These are phyloP conservation scores for Spilogale gracilis DNA, from an alignment of 2,113 vertebrate genomes.

Conservation along the genomic window DNA sequence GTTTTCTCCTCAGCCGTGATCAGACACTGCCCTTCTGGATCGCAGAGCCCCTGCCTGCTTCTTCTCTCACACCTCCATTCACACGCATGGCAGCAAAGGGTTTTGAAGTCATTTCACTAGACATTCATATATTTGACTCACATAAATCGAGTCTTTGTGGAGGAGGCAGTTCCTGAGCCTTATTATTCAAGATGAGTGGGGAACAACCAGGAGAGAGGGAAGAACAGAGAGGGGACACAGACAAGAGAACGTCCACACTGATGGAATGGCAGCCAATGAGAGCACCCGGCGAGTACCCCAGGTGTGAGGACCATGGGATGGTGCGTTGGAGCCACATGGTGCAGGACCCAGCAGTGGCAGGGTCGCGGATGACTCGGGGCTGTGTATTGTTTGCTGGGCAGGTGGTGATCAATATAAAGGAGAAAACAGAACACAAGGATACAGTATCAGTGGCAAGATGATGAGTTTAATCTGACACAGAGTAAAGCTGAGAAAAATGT, in stretches of 20 bases:
- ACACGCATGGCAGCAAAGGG: too few species aligned
- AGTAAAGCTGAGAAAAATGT: not conserved
- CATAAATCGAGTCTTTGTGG: not conserved
- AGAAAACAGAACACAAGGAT: not conserved
- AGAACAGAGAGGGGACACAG: rapidly evolving
- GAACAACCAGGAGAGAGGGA: not conserved
- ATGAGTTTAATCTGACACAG: not conserved
- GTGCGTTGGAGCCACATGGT: too few species aligned
- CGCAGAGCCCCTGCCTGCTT: too few species aligned
- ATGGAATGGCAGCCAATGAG: rapidly evolving
- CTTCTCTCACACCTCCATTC: too few species aligned
- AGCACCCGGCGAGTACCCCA: rapidly evolving
- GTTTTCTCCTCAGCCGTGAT: not conserved
- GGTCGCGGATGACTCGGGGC: too few species aligned
- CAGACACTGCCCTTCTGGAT: not conserved
- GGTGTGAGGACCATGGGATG: rapidly evolving
- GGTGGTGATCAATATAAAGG: too few species aligned
- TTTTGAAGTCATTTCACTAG: not conserved
- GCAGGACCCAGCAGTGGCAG: rapidly evolving
- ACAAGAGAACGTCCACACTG: not conserved
- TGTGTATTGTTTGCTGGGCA: too few species aligned
- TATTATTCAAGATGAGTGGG: not conserved
- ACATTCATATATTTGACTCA: not conserved
- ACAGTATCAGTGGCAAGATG: too few species aligned
- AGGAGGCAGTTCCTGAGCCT: not conserved